A percentile compares a stretch with the other conserved stretches of the same genome.
Conservation (phyloP, 2,797 vertebrate genomes). For the Sebastes flavidus region DNA sequence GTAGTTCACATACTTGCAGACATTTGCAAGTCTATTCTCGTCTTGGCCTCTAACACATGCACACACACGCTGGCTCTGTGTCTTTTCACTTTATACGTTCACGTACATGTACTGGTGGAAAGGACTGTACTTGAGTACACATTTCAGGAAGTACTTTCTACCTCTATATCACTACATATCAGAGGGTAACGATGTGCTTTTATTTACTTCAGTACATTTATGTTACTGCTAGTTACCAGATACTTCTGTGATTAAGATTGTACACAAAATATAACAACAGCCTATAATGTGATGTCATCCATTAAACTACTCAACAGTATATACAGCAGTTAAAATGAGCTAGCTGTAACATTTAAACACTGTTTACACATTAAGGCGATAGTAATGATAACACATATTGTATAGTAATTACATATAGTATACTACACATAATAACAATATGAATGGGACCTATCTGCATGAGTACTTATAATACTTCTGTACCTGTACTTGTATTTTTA, state of each 20-base stretch:
- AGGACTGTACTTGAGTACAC: not conserved
- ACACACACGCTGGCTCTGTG: not conserved
- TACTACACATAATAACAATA: too few species aligned
- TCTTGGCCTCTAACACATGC: slow-evolving; percentile 2
- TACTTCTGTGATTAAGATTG: too few species aligned
- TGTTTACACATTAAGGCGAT: too few species aligned
- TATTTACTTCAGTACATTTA: not conserved
- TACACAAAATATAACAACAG: not conserved
- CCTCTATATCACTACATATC: not conserved
- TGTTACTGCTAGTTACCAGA: not conserved
- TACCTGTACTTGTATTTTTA: too few species aligned
- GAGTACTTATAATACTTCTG: too few species aligned
- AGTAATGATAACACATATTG: too few species aligned
- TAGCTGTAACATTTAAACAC: not conserved
- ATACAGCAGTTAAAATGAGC: not conserved
- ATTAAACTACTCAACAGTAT: not conserved
- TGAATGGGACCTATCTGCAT: too few species aligned
- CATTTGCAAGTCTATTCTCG: slow-evolving; percentile 53
- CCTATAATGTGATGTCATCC: too few species aligned
- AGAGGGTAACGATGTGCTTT: not conserved
- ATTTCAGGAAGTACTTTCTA: not conserved
- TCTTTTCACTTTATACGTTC: not conserved
- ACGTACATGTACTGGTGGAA: not conserved
- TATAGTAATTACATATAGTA: too few species aligned
- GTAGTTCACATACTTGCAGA: slow-evolving; percentile 42